Percentiles rank a stretch among this genome's conserved stretches.
These are phyloP conservation scores for Albula glossodonta DNA, from an alignment of 2,113 vertebrate species.

Conservation along the genomic window DNA sequence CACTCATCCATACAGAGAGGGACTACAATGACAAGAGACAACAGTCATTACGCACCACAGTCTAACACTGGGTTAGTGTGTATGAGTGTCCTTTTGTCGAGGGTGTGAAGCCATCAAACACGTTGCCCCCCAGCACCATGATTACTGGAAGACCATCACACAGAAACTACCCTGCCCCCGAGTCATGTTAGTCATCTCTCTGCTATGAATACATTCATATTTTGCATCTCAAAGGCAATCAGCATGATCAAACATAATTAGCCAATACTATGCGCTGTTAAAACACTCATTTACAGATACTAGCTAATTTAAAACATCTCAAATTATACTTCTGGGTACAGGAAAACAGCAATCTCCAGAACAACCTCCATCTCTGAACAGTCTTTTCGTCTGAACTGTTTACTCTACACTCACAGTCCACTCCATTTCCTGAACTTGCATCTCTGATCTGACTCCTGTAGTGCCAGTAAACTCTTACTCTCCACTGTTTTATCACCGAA, in stretches of 20 bases:
- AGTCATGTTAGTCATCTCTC: not conserved
- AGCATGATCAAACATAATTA: no score
- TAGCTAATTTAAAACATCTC: not conserved
- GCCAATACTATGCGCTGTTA: not conserved
- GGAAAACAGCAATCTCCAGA: no score
- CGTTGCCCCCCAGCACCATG: not conserved
- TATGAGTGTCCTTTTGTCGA: not conserved
- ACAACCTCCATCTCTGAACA: not conserved
- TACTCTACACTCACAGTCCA: not conserved
- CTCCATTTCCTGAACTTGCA: not conserved
- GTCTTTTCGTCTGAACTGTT: not conserved
- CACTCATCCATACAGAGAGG: no score
- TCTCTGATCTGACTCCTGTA: no score
- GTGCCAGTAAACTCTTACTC: no score
- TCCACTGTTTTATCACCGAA: not conserved
- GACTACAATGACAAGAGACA: no score
- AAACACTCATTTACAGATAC: not conserved
- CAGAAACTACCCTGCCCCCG: not conserved
- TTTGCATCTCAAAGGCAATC: no score
- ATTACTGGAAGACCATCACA: not conserved
- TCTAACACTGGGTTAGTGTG: no score
- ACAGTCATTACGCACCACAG: no score
- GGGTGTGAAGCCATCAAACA: not conserved
- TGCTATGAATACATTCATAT: not conserved
- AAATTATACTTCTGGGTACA: not conserved